Evolutionary conservation across 1,140 invertebrate genomes (phyloP), one percentile per base, ranked within the genome.

Genomic region (Drosophila varians): DNA sequence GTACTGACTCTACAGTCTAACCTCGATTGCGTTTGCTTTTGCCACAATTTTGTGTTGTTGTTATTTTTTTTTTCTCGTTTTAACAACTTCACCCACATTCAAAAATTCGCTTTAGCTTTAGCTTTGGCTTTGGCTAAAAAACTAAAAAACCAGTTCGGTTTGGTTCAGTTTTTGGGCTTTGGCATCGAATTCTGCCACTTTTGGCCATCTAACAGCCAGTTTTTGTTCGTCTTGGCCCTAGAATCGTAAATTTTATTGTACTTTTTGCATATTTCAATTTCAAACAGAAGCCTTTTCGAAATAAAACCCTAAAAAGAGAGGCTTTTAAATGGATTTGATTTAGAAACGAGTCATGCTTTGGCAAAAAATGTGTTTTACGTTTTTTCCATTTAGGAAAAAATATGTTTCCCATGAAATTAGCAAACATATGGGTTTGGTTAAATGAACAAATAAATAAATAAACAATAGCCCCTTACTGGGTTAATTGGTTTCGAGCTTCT

Each of bases 51-150:
- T 38, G 14, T 38, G 12, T 38, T 16, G 12, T 16, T 38, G 2
- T 38, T 1, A 14, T 38, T 38, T 16, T 36, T 36, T 36, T 36
- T 36, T 36, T 36, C 3, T 11, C n/a, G n/a, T n/a, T n/a, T 38
- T 77, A 86, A 84, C 80, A 84, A 86, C 80, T 84, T 84, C 80
- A 84, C 80, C 80, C 80, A 84, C 80, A 84, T 84, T 84, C 80
- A 86, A 84, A n/a, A 84, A 84, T 84, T 84, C 76, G 80, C 78
- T 84, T 84, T 84, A 82, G 80, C 80, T 82, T 82, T 77, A 62
- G 73, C 74, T 52, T 11, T 11, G 43, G 65, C 36, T 4, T n/a
- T n/a, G n/a, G 34, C 34, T 12, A 36, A 36, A 73, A 42, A 48
- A 48, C 28, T 25, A 56, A 34, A 57, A 66, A 84, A 79, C 76